phyloP scores from a whole-genome alignment of 1,140 invertebrate species.

The Oreohelix idahoensis region DNA sequence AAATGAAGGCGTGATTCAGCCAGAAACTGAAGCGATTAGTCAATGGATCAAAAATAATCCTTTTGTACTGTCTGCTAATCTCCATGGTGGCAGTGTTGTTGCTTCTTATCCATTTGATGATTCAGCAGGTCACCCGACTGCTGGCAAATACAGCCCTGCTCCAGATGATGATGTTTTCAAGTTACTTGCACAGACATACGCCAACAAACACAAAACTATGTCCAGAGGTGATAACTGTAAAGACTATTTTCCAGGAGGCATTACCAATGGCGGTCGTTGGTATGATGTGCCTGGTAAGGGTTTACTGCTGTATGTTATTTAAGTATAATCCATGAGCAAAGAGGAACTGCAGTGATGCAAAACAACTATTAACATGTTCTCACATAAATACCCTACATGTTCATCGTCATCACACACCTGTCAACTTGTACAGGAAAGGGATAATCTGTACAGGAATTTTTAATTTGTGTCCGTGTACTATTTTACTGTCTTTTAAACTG shows the following conservation, averaged over 20 bases:
- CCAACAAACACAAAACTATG: slow-evolving; percentile 74
- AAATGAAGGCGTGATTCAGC: slow-evolving; percentile 83
- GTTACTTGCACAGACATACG: slow-evolving; percentile 62
- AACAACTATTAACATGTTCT: too few species aligned
- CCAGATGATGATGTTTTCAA: slow-evolving; percentile 73
- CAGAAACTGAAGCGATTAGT: slow-evolving; percentile 93
- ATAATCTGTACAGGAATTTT: too few species aligned
- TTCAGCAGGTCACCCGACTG: slow-evolving; percentile 48
- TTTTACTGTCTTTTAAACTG: too few species aligned
- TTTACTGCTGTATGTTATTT: background rate
- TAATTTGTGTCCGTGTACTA: too few species aligned
- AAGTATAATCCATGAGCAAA: too few species aligned
- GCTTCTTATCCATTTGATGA: slow-evolving; percentile 91
- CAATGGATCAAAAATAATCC: slow-evolving; percentile 88
- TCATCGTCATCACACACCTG: too few species aligned
- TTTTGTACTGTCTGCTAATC: slow-evolving; percentile 96
- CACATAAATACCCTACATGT: too few species aligned
- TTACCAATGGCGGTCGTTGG: slow-evolving; percentile 91
- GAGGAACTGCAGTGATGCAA: too few species aligned
- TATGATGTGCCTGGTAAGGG: slow-evolving; percentile 80
- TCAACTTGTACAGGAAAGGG: too few species aligned
- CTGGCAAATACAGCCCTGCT: slow-evolving; percentile 56
- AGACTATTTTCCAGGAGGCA: slow-evolving; percentile 75
- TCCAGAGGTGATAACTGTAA: slow-evolving; percentile 50
- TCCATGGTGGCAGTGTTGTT: slow-evolving; percentile 93